Evolutionary conservation across 2,888 invertebrate genomes (phyloP).

Genomic region (Mythimna lalbum): DNA sequence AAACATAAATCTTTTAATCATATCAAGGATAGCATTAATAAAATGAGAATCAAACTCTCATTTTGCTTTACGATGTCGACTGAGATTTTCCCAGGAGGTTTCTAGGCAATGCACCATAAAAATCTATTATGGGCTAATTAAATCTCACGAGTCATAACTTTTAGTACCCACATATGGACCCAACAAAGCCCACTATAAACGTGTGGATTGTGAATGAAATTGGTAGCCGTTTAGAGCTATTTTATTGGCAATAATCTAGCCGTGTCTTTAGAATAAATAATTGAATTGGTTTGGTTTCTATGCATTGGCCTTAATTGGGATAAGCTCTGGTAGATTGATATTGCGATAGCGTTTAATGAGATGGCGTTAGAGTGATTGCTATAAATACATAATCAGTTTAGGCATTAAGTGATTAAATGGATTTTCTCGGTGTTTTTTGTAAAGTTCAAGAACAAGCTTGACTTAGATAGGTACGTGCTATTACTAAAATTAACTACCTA

Average conservation of each 20-base stretch:
- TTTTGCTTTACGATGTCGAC: slow-evolving; percentile 46
- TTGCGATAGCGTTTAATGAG: background rate
- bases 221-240: slow-evolving; percentile 55
- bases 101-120: slow-evolving; percentile 56
- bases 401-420: background rate
- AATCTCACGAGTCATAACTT: slow-evolving; percentile 59
- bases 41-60: slow-evolving; percentile 33
- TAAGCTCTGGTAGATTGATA: slow-evolving; percentile 3
- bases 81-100: slow-evolving; percentile 41
- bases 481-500: too few species aligned
- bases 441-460: too few species aligned
- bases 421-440: background rate
- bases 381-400: background rate
- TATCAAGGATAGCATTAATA: slow-evolving; percentile 18
- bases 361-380: too few species aligned
- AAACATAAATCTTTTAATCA: slow-evolving; percentile 31
- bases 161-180: slow-evolving; percentile 62
- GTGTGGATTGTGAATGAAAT: slow-evolving; percentile 56
- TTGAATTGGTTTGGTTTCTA: slow-evolving; percentile 42
- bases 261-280: slow-evolving; percentile 46
- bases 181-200: slow-evolving; percentile 64
- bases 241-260: slow-evolving; percentile 41
- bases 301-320: slow-evolving; percentile 6
- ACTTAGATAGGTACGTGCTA: too few species aligned
- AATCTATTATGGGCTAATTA: slow-evolving; percentile 66